phyloP scores from a whole-genome alignment of 2,797 vertebrate species.

The Platalea minor region DNA sequence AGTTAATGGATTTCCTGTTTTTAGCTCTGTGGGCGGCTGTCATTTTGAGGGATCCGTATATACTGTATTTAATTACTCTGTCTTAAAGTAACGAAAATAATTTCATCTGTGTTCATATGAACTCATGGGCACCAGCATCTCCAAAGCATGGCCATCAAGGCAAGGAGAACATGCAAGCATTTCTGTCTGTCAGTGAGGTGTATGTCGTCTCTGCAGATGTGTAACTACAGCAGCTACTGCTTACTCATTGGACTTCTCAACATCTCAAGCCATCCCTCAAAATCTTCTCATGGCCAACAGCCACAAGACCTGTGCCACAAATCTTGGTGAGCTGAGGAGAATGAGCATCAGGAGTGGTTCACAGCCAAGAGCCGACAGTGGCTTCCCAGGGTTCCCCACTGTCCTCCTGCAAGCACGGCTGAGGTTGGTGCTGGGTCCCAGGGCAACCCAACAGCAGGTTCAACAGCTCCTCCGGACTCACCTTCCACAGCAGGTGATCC shows the following conservation, averaged over 20 bases:
- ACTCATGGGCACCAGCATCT: neutral
- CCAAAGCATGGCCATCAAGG: neutral
- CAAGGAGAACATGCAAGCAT: neutral
- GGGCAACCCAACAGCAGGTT: neutral
- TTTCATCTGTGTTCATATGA: neutral
- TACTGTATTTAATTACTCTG: conserved; percentile 61
- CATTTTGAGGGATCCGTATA: conserved; percentile 66
- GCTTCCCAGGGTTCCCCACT: neutral
- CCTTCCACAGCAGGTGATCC: neutral
- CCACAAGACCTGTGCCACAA: neutral
- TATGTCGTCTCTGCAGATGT: neutral
- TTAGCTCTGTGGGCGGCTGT: conserved; percentile 71
- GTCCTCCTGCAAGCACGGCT: neutral
- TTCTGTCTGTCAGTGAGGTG: accelerated
- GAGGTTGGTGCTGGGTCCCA: neutral
- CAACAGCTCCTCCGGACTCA: neutral
- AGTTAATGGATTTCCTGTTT: conserved; percentile 77
- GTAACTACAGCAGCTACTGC: neutral
- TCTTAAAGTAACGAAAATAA: conserved; percentile 39
- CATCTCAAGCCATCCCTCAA: neutral
- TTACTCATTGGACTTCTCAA: neutral
- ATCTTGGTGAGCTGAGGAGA: neutral
- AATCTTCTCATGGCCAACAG: neutral
- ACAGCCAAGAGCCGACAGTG: neutral
- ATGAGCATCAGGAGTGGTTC: neutral